A percentile compares a stretch with the other conserved stretches of the same genome.
phyloP scores from a whole-genome alignment of 2,888 invertebrate species.

The Oligia latruncula region DNA sequence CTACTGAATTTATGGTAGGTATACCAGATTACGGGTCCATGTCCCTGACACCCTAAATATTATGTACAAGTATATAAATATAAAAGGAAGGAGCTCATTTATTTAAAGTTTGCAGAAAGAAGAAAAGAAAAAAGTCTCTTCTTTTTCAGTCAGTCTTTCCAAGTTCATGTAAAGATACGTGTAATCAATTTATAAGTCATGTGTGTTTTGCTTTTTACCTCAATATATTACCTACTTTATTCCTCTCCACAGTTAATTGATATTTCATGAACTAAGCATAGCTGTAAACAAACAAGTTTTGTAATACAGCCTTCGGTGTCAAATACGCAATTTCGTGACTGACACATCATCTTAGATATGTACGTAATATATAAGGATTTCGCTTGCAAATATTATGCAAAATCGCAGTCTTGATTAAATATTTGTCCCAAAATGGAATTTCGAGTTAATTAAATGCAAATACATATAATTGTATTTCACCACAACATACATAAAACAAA shows the following conservation, averaged over 20 bases:
- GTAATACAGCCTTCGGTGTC: conserved; percentile 43
- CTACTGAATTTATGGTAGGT: no score
- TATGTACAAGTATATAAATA: no score
- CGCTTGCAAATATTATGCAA: conserved; percentile 24
- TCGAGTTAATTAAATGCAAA: conserved; percentile 10
- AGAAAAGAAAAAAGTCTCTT: neutral
- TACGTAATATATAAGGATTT: conserved; percentile 21
- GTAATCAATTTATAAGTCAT: neutral
- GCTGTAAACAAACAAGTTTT: conserved; percentile 16
- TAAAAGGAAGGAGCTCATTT: no score
- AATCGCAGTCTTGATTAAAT: conserved; percentile 20
- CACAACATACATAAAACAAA: neutral
- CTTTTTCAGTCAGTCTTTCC: neutral
- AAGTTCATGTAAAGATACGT: neutral
- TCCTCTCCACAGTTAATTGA: neutral
- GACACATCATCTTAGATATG: conserved; percentile 13
- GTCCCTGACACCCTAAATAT: no score
- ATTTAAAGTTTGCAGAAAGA: neutral
- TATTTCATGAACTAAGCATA: conserved; percentile 1
- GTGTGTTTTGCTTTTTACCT: neutral
- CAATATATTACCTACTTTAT: neutral
- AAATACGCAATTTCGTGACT: conserved; percentile 43
- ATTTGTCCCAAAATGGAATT: conserved; percentile 12
- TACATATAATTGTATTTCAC: neutral
- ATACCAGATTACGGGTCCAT: no score